A percentile compares a stretch with the other conserved stretches of the same genome.
Evolutionary conservation across 2,888 invertebrate genomes (phyloP).

Genomic region (Prosapia bicincta): DNA sequence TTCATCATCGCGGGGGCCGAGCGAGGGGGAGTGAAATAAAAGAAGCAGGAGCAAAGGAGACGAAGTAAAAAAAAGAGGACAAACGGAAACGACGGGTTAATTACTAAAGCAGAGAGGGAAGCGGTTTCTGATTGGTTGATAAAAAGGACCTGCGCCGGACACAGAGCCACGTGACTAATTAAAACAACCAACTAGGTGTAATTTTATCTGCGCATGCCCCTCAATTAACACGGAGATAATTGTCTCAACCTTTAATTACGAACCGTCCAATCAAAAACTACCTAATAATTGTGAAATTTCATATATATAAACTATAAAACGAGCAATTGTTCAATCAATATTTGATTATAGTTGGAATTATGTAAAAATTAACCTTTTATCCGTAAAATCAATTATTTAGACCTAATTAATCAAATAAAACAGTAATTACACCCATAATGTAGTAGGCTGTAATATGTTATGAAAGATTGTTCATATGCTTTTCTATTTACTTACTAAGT

Average conservation of each 20-base stretch:
- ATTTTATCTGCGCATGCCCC: slow-evolving; percentile 20
- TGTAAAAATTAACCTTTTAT: no score
- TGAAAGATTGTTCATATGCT: no score
- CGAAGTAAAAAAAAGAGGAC: neutral
- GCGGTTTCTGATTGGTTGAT: slow-evolving; percentile 17
- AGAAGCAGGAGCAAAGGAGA: neutral
- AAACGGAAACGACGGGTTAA: slow-evolving; percentile 14
- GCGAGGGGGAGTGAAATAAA: neutral
- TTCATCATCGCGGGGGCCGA: neutral
- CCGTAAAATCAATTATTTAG: no score
- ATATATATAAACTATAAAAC: no score
- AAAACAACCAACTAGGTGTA: slow-evolving; percentile 31
- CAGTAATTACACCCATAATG: no score
- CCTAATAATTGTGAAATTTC: no score
- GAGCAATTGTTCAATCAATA: no score
- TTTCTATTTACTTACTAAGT: no score
- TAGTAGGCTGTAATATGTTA: no score
- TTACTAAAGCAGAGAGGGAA: slow-evolving; percentile 15
- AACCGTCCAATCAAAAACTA: slow-evolving; percentile 18
- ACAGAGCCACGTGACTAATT: slow-evolving; percentile 29
- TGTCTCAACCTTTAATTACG: slow-evolving; percentile 6
- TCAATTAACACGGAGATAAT: slow-evolving; percentile 7
- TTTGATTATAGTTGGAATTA: no score
- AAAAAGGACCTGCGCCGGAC: slow-evolving; percentile 16
- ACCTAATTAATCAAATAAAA: no score